Conservation (phyloP, 1,140 invertebrate species). For the Scylla paramamosain region DNA sequence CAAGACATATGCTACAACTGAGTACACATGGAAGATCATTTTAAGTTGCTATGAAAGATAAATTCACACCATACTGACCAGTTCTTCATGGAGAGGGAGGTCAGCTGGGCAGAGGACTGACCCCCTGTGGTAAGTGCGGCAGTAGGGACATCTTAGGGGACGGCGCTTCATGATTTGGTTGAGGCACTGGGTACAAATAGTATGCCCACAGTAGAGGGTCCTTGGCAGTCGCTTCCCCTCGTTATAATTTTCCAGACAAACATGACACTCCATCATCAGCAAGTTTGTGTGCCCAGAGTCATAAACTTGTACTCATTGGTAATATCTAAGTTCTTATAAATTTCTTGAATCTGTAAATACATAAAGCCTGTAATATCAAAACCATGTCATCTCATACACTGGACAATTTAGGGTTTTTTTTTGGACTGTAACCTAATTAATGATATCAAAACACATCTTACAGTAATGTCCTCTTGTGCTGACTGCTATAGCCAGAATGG, state of each 20-base stretch:
- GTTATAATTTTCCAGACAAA: conserved; percentile 58
- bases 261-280: conserved; percentile 37
- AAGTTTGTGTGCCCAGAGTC: not conserved
- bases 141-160: conserved; percentile 59
- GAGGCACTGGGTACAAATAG: conserved; percentile 60
- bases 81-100: conserved; percentile 38
- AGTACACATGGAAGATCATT: too few relatives aligned
- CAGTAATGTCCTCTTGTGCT: too few relatives aligned
- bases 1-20: too few relatives aligned
- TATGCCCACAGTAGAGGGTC: conserved; percentile 58
- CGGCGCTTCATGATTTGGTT: conserved; percentile 38
- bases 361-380: too few relatives aligned
- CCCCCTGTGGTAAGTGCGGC: conserved; percentile 37
- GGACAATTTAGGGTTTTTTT: too few relatives aligned
- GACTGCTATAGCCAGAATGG: too few relatives aligned
- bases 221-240: conserved; percentile 49
- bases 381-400: too few relatives aligned
- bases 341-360: too few relatives aligned
- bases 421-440: too few relatives aligned
- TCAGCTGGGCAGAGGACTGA: conserved; percentile 39
- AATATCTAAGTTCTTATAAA: too few relatives aligned
- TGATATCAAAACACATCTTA: too few relatives aligned
- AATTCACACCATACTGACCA: not conserved
- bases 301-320: too few relatives aligned
- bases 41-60: not conserved